Conservation (phyloP, 92 coral and sea anemone genomes). For the Micromussa lordhowensis region DNA sequence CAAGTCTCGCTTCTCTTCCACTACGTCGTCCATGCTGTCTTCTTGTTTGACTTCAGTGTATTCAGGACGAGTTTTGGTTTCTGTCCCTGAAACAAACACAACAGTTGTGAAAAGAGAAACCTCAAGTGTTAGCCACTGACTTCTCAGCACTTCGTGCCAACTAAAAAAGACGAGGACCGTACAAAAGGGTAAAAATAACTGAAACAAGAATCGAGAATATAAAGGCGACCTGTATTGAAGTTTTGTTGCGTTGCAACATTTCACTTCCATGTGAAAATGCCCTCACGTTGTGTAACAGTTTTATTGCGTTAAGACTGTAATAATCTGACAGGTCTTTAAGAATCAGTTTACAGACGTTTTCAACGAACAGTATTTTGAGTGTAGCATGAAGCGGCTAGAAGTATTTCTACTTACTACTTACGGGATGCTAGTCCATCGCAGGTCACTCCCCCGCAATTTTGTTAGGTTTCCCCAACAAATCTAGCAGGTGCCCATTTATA, state of each 20-base stretch:
- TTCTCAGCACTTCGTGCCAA: too few species aligned
- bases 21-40: not conserved
- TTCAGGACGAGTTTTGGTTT: not conserved
- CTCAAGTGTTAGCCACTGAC: not conserved
- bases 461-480: too few species aligned
- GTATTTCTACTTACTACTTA: too few species aligned
- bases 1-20: not conserved
- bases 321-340: not conserved
- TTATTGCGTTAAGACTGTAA: not conserved
- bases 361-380: too few species aligned
- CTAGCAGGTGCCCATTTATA: too few species aligned
- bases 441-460: too few species aligned
- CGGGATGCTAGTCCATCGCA: too few species aligned
- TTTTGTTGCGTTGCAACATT: not conserved
- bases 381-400: too few species aligned
- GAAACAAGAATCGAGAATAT: not conserved
- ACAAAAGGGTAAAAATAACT: not conserved
- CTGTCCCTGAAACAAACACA: slow-evolving; percentile 2
- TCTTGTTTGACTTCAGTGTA: slow-evolving; percentile 18
- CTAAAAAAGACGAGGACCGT: too few species aligned
- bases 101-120: not conserved
- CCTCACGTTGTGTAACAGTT: not conserved
- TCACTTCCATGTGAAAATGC: not conserved
- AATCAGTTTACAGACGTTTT: not conserved
- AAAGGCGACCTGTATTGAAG: not conserved